phyloP scores from a whole-genome alignment of 2,113 vertebrate genomes.

The Bos javanicus region DNA sequence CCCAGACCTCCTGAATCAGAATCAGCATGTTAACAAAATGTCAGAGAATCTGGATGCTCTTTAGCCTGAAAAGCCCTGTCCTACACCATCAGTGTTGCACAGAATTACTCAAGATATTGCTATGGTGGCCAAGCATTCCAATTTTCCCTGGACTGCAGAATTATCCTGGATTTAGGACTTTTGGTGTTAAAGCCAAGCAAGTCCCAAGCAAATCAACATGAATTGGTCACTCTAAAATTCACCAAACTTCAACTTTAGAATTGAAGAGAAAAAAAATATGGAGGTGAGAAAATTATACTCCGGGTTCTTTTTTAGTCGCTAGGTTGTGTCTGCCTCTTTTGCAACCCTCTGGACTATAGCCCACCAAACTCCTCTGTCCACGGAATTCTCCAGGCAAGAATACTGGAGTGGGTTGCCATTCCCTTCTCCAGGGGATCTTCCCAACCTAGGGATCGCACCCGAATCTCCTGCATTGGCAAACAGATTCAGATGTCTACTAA shows the following conservation, averaged over 20 bases:
- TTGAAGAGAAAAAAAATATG: background rate
- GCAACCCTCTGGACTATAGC: background rate
- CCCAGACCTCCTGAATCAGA: background rate
- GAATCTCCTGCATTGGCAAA: background rate
- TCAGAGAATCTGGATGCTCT: background rate
- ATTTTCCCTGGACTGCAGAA: background rate
- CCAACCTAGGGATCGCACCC: background rate
- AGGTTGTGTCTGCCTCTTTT: background rate
- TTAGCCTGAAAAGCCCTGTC: background rate
- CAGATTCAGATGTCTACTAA: background rate
- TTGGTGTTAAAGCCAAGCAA: background rate
- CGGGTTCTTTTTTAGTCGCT: background rate
- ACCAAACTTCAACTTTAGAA: background rate
- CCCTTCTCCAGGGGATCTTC: background rate
- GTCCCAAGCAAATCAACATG: background rate
- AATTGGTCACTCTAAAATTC: background rate
- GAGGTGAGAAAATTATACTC: background rate
- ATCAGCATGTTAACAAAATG: background rate
- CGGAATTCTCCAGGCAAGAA: background rate
- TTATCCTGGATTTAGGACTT: background rate
- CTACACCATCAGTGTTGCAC: background rate
- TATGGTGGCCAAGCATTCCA: background rate
- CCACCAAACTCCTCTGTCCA: background rate
- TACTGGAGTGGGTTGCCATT: background rate
- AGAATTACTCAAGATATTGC: conserved; percentile 2